Evolutionary conservation across 2,113 vertebrate species (phyloP), one percentile per base, ranked within the genome.

Genomic region (Rhadina sibilatrix): DNA sequence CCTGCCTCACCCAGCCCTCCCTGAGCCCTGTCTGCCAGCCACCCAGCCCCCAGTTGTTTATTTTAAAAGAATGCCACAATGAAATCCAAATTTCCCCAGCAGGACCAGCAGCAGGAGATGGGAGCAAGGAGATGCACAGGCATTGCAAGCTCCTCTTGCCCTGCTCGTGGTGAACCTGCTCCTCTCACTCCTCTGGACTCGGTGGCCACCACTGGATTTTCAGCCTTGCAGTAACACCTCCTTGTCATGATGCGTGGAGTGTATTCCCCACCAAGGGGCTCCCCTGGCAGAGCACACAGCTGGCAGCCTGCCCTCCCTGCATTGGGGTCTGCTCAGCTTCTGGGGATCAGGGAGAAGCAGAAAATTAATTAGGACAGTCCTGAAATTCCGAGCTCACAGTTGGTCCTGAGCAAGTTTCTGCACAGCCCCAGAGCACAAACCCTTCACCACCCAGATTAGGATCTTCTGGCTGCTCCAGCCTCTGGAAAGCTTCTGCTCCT

Each of bases 381-480:
- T 47, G 57, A 53, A 65, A 66, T 81, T 78, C 64, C 0, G 1
- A 53, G 44, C 11, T 84, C 30, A 37, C 52, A 49, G 27, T 6
- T 40, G 57, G 42, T 60, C 69, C 60, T 0, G 2, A 54, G 74
- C 5, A 22, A 92, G 77, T 76, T 89, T 46, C 70, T 72, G 83
- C 89, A 56, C 37, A 47, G 63, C 46, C 79, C 53, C 68, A 54
- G 80, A 77, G 83, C 63, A 70, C 83, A 77, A 81, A 10, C 11
- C 27, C 65, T 90, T 57, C 59, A 42, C 68, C 42, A 10, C 14
- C 0, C 11, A 94, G 94, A 96, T 87, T 77, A 85, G 17, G 91
- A 94, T 90, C 92, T 76, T 47, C 71, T 37, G 56, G 18, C 79
- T 91, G 76, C 78, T 74, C 84, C 85, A 83, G 82, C 64, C 82